These are phyloP conservation scores for Albula goreensis DNA, from an alignment of 2,113 vertebrate genomes.

Conservation along the genomic window DNA sequence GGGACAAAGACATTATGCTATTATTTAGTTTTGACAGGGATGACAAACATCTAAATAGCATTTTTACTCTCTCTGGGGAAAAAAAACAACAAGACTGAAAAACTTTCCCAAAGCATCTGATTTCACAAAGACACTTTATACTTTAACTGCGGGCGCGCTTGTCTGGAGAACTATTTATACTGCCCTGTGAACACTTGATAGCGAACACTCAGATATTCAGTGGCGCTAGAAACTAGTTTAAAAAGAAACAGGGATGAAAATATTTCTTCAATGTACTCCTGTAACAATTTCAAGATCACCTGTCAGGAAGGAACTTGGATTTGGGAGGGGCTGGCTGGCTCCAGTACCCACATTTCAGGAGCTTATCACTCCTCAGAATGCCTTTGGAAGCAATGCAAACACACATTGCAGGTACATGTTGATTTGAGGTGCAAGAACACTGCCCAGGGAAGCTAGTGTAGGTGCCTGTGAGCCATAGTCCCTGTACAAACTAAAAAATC, in stretches of 20 bases:
- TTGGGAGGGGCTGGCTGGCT: background rate
- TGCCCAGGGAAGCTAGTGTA: background rate
- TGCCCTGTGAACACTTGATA: background rate
- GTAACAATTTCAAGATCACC: background rate
- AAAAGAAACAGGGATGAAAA: background rate
- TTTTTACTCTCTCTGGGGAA: background rate
- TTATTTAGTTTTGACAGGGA: background rate
- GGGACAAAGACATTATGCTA: background rate
- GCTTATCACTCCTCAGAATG: background rate
- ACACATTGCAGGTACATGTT: background rate
- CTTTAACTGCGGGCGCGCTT: background rate
- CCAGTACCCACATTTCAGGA: background rate
- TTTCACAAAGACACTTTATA: conserved; percentile 1
- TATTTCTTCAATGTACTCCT: background rate
- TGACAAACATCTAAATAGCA: conserved; percentile 6
- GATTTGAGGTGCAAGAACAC: background rate
- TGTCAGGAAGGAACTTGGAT: background rate
- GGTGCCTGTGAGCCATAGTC: background rate
- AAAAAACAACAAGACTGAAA: background rate
- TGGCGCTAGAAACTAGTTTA: background rate
- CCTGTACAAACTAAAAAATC: no score
- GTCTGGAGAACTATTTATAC: background rate
- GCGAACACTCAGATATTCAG: background rate
- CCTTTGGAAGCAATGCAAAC: no score
- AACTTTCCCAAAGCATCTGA: conserved; percentile 5